Conservation (phyloP, 2,888 invertebrate genomes). For the Ophion slaviceki region DNA sequence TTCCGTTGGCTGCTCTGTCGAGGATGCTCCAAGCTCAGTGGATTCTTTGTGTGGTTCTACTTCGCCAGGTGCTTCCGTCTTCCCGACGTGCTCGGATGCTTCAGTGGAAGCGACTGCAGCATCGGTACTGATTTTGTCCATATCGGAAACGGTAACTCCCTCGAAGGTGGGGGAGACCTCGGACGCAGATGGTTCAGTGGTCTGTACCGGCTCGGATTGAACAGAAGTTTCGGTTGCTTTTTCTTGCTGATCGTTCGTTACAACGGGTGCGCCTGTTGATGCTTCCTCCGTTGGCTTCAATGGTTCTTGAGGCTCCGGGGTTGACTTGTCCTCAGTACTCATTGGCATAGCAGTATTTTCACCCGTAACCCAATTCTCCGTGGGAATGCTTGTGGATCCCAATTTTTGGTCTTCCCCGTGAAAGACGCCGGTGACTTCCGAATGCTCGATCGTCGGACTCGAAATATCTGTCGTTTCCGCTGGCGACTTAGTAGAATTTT, state of each 20-base stretch:
- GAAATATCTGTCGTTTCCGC: constrained; percentile 21
- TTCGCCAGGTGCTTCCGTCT: constrained; percentile 2
- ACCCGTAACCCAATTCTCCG: constrained; percentile 24
- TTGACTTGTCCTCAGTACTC: background rate
- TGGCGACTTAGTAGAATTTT: constrained; percentile 7
- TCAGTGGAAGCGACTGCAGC: background rate
- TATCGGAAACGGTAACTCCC: background rate
- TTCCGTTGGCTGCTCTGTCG: constrained; percentile 52
- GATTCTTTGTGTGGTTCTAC: constrained; percentile 41
- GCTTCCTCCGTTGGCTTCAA: background rate
- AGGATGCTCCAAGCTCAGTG: constrained; percentile 40
- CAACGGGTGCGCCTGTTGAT: constrained; percentile 61
- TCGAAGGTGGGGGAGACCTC: constrained; percentile 7
- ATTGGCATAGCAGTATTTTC: background rate
- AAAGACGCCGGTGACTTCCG: constrained; percentile 4
- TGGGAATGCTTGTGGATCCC: constrained; percentile 9
- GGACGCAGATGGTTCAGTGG: constrained; percentile 6
- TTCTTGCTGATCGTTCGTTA: constrained; percentile 38
- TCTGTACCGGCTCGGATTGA: constrained; percentile 21
- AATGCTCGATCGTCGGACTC: background rate
- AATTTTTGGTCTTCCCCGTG: constrained; percentile 15
- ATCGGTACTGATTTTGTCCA: constrained; percentile 18
- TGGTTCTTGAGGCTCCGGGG: background rate
- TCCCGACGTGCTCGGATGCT: constrained; percentile 4
- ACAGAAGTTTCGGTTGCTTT: constrained; percentile 48